Conservation (phyloP, 2,888 invertebrate genomes). For the Polietes domitor region DNA sequence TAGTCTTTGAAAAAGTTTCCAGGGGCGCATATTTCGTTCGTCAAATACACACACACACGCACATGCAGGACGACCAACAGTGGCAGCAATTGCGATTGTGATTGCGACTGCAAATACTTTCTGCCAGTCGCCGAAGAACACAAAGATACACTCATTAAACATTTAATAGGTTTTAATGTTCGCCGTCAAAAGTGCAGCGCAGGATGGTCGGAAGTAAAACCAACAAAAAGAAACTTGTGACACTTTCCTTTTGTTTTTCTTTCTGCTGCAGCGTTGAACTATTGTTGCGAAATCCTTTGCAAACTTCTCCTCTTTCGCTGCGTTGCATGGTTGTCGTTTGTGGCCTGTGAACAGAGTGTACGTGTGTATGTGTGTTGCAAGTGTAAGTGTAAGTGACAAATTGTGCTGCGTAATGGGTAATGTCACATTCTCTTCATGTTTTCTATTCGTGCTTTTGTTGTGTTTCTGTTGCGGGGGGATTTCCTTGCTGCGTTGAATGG, state of each 20-base stretch:
- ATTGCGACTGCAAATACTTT: neutral
- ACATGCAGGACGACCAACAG: neutral
- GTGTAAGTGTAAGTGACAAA: constrained; percentile 49
- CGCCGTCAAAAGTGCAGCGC: constrained; percentile 29
- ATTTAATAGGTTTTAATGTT: constrained; percentile 52
- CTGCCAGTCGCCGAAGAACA: neutral
- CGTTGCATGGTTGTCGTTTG: constrained; percentile 7
- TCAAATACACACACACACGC: constrained; percentile 29
- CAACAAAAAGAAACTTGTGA: constrained; percentile 47
- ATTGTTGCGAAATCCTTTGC: constrained; percentile 39
- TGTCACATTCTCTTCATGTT: constrained; percentile 55
- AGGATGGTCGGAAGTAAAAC: constrained; percentile 29
- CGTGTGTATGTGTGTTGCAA: constrained; percentile 44
- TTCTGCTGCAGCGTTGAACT: constrained; percentile 30
- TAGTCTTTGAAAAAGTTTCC: constrained; percentile 50
- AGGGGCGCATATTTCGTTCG: constrained; percentile 43
- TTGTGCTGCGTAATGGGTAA: constrained; percentile 57
- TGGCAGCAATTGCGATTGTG: neutral
- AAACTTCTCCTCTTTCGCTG: constrained; percentile 14
- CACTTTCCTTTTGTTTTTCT: constrained; percentile 43
- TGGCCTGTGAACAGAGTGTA: constrained; percentile 21
- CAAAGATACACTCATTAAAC: constrained; percentile 52
- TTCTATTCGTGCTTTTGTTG: constrained; percentile 11
- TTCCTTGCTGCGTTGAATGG: constrained; percentile 8
- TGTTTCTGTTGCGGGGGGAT: constrained; percentile 9